Conservation (phyloP, 2,797 vertebrate genomes). For the Vultur gryphus region DNA sequence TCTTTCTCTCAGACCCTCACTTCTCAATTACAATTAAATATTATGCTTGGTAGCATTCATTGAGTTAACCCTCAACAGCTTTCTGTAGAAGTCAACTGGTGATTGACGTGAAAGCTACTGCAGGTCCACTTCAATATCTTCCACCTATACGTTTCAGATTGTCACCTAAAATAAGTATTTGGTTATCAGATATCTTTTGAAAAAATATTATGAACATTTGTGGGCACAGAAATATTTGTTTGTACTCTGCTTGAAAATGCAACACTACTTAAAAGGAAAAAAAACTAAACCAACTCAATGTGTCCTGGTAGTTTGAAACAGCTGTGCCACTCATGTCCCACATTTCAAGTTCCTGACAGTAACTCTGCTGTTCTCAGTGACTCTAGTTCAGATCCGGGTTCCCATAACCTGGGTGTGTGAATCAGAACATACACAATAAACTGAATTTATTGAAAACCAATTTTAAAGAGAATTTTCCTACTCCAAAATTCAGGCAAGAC, state of each 20-base stretch:
- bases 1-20: neutral
- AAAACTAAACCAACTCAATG: neutral
- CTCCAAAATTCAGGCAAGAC: neutral
- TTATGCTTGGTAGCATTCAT: neutral
- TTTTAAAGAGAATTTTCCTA: neutral
- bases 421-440: neutral
- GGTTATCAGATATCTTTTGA: neutral
- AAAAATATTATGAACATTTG: neutral
- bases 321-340: accelerated
- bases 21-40: neutral
- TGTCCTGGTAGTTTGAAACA: neutral
- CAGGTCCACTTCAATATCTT: neutral
- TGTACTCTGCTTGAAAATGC: neutral
- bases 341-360: neutral
- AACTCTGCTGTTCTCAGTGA: neutral
- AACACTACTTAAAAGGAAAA: neutral
- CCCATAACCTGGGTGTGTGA: neutral
- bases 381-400: neutral
- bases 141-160: neutral
- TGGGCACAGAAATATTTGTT: neutral
- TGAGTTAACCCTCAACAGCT: neutral
- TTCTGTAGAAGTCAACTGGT: neutral
- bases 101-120: neutral
- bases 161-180: neutral
- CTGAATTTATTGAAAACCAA: neutral